Evolutionary conservation across 2,113 vertebrate genomes (phyloP).

Genomic region (Hippocampus mohnikei): DNA sequence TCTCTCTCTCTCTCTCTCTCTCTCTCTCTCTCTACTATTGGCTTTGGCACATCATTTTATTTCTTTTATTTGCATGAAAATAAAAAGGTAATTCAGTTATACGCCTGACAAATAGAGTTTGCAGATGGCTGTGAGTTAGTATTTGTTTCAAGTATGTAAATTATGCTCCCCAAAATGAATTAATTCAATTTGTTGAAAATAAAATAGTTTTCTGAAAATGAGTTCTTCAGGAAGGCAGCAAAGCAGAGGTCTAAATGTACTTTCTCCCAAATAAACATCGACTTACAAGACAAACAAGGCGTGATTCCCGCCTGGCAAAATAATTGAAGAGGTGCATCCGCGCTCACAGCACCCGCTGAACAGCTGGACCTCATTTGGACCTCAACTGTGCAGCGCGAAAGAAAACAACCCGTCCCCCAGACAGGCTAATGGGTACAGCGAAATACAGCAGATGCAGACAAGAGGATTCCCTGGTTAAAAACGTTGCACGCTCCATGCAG

Average conservation of each 20-base stretch:
- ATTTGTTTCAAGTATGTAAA: slow-evolving; percentile 9
- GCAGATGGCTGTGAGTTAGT: not conserved
- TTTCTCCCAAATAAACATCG: slow-evolving; percentile 37
- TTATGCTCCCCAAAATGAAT: not conserved
- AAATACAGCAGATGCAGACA: slow-evolving; percentile 48
- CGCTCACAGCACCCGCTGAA: slow-evolving; percentile 53
- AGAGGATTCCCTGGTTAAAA: slow-evolving; percentile 45
- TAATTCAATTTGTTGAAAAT: not conserved
- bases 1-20: too few species aligned
- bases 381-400: slow-evolving; percentile 38
- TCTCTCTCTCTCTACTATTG: not conserved
- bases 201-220: not conserved
- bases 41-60: not conserved
- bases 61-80: not conserved
- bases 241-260: not conserved
- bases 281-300: slow-evolving; percentile 49
- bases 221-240: not conserved
- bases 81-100: slow-evolving; percentile 1
- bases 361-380: slow-evolving; percentile 57
- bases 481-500: slow-evolving; percentile 35
- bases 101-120: not conserved
- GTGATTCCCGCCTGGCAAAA: slow-evolving; percentile 43
- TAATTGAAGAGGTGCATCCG: slow-evolving; percentile 43
- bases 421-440: slow-evolving; percentile 39
- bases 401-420: slow-evolving; percentile 37